phyloP scores from a whole-genome alignment of 2,113 vertebrate genomes.

The Elephas maximus region DNA sequence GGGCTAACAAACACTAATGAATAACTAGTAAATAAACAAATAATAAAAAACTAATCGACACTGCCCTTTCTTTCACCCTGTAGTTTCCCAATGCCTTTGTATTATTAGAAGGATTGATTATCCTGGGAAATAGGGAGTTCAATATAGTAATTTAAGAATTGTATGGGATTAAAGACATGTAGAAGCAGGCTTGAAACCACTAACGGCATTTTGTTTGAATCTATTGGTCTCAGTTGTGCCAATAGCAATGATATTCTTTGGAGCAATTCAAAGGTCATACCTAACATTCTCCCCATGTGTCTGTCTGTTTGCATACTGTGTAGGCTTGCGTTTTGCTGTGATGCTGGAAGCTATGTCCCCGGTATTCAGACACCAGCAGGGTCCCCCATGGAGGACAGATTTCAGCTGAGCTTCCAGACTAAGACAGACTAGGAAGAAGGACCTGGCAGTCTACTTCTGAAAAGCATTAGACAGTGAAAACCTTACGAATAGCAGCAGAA shows the following conservation, averaged over 20 bases:
- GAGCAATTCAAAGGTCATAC: not conserved
- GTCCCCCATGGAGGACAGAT: too few relatives aligned
- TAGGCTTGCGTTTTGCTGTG: too few relatives aligned
- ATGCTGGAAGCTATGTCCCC: too few relatives aligned
- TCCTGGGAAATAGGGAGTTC: not conserved
- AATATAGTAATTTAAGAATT: not conserved
- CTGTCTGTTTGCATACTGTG: too few relatives aligned
- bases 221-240: not conserved
- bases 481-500: too few relatives aligned
- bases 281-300: too few relatives aligned
- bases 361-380: too few relatives aligned
- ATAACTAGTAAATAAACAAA: not conserved
- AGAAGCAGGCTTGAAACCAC: not conserved
- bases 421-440: too few relatives aligned
- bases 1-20: too few relatives aligned
- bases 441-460: too few relatives aligned
- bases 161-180: not conserved
- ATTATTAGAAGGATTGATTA: not conserved
- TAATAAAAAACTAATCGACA: not conserved
- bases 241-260: not conserved
- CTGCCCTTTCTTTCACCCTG: not conserved
- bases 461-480: too few relatives aligned
- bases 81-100: not conserved
- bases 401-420: too few relatives aligned
- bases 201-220: not conserved